phyloP scores from a whole-genome alignment of 2,888 invertebrate genomes.

The Hololepta plana region DNA sequence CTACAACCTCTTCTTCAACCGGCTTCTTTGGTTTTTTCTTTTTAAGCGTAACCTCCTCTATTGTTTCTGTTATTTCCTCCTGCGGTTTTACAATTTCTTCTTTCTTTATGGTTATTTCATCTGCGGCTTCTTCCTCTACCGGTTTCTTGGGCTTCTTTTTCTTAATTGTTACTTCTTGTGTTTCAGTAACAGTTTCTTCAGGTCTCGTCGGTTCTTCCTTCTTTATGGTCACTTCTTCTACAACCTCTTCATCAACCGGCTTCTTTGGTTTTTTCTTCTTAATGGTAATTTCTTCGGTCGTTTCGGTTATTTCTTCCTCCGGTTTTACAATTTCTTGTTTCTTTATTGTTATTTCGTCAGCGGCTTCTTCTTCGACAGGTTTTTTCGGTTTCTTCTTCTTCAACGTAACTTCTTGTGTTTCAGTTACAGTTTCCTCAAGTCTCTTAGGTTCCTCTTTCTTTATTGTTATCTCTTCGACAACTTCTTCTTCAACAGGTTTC shows the following conservation, averaged over 20 bases:
- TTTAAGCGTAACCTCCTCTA: constrained; percentile 19
- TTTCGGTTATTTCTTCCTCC: constrained; percentile 27
- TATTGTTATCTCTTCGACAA: constrained; percentile 31
- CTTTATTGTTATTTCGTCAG: constrained; percentile 27
- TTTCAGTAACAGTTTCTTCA: constrained; percentile 10
- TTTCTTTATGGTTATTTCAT: constrained; percentile 28
- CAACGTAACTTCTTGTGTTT: too few species aligned
- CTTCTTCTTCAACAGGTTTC: constrained; percentile 34
- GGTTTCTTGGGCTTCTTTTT: constrained; percentile 8
- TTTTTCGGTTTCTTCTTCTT: constrained; percentile 15
- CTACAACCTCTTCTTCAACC: constrained; percentile 37
- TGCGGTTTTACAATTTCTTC: constrained; percentile 15
- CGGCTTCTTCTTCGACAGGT: constrained; percentile 22
- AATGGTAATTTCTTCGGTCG: constrained; percentile 23
- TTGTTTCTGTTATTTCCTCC: constrained; percentile 29
- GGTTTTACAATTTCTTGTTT: constrained; percentile 15
- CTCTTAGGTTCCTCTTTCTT: constrained; percentile 33
- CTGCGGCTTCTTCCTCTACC: constrained; percentile 21
- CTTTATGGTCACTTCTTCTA: constrained; percentile 53
- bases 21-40: constrained; percentile 32
- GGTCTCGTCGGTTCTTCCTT: constrained; percentile 24
- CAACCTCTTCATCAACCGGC: constrained; percentile 35
- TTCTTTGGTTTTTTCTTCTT: constrained; percentile 30
- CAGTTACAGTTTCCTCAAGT: constrained; percentile 48
- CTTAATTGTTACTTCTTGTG: constrained; percentile 25